Evolutionary conservation across 2,888 invertebrate genomes (phyloP).

Genomic region (Oscheius sp.): DNA sequence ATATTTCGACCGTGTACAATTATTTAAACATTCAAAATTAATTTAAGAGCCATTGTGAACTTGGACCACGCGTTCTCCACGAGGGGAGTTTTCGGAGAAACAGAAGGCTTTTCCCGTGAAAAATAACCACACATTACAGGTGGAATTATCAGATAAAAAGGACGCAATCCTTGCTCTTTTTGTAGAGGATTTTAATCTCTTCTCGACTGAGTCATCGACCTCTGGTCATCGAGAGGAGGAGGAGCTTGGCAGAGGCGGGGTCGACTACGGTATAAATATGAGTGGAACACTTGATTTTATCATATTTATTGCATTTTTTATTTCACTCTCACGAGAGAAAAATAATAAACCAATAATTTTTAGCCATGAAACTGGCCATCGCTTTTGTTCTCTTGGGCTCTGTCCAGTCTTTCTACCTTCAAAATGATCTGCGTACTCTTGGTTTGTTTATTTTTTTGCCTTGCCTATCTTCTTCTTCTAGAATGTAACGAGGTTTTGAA

Average conservation of each 20-base stretch:
- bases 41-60: too few species aligned
- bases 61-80: too few species aligned
- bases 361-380: neutral
- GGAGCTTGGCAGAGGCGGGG: neutral
- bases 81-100: too few species aligned
- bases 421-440: neutral
- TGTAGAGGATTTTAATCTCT: too few species aligned
- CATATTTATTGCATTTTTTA: neutral
- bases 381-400: neutral
- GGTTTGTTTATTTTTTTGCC: neutral
- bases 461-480: neutral
- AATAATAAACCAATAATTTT: neutral
- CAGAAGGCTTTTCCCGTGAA: too few species aligned
- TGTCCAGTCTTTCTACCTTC: neutral
- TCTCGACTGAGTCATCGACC: too few species aligned
- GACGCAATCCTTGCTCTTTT: too few species aligned
- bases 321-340: neutral
- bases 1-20: too few species aligned
- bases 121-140: too few species aligned
- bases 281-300: neutral
- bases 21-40: too few species aligned
- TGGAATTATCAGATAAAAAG: too few species aligned
- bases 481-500: neutral
- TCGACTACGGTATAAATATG: conserved; percentile 7
- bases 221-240: too few species aligned